Conservation (phyloP, 2,888 invertebrate genomes). For the Xestoiulus laeticollis region DNA sequence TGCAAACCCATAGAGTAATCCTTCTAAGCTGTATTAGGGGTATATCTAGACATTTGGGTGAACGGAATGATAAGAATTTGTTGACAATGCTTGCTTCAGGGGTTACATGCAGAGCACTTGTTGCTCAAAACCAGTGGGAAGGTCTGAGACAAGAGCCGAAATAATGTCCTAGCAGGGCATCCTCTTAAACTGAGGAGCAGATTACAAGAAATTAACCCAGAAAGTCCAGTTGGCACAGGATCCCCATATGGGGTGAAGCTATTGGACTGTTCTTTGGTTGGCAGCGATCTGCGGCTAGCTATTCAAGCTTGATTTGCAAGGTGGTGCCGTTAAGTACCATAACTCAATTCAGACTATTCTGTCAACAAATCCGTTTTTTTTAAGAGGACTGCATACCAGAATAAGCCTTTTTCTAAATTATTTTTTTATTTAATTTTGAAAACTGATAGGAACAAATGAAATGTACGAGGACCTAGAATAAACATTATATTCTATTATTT, state of each 20-base stretch:
- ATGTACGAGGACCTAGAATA: too few species aligned
- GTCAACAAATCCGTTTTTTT: constrained; percentile 54
- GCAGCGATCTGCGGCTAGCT: constrained; percentile 54
- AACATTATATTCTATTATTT: too few species aligned
- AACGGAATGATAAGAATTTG: constrained; percentile 40
- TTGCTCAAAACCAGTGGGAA: constrained; percentile 56
- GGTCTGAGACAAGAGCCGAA: constrained; percentile 57
- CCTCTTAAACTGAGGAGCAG: constrained; percentile 53
- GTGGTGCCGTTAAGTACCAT: constrained; percentile 54
- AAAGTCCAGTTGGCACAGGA: constrained; percentile 54
- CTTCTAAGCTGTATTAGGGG: neutral
- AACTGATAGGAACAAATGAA: too few species aligned
- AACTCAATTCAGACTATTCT: constrained; percentile 58
- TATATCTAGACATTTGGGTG: neutral
- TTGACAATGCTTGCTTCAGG: constrained; percentile 57
- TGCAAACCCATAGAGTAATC: neutral
- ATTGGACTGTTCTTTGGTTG: constrained; percentile 52
- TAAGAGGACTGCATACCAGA: too few species aligned
- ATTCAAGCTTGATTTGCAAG: constrained; percentile 56
- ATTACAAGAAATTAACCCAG: constrained; percentile 56
- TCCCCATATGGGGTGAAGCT: constrained; percentile 51
- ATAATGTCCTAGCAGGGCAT: constrained; percentile 56
- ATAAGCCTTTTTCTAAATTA: too few species aligned
- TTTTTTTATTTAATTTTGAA: too few species aligned
- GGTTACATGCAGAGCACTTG: constrained; percentile 55